Base-by-base conservation (phyloP, 2,888 invertebrate genomes). In the Coleophora deauratella region DNA sequence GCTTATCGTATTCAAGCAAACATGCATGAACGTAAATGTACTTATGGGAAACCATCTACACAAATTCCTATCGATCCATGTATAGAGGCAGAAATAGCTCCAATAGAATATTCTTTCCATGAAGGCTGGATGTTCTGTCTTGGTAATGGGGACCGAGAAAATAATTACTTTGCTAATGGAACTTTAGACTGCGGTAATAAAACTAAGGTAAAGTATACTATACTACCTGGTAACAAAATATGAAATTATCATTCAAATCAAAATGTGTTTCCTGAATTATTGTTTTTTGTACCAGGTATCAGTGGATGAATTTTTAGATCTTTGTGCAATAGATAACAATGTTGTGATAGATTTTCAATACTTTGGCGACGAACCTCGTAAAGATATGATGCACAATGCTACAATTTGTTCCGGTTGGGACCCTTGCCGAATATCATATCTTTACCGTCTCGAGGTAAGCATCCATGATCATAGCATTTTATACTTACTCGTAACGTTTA, bases 81-180 rank as follows among this genome's bases (percentile, higher is more conserved):
- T 40, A 79, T 84, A 28, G 85, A 85, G 58, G 82, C 81, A n/a
- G 85, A 85, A 55, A 62, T 73, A 10, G 81, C 84, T 0, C 81
- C 82, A 0, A 79, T 82, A 42, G 85, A 85, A 46, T 85, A 77
- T 42, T 85, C 85, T 0, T 85, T 79, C 47, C 68, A 76, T 37
- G 84, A 84, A 55, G 85, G 85, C 6, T 85, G 85, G 85, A 78
- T 78, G 80, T 84, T 85, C 50, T 85, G 85, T 44, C 66, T 85
- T 10, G 85, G 85, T 1, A 78, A 72, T 46, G 85, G 82, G 2
- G 85, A 85, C 33, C 65, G 85, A 40, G 85, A 84, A 46, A 78
- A 74, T 39, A 82, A 79, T 50, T 84, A 84, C 46, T 84, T 80
- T 41, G 70, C 68, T 46, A 85, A 85, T 44, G 85, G 85, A 1